Percentiles rank a stretch among this genome's conserved stretches.
Conservation (phyloP, 2,888 invertebrate species). For the Agonopterix heracliana region DNA sequence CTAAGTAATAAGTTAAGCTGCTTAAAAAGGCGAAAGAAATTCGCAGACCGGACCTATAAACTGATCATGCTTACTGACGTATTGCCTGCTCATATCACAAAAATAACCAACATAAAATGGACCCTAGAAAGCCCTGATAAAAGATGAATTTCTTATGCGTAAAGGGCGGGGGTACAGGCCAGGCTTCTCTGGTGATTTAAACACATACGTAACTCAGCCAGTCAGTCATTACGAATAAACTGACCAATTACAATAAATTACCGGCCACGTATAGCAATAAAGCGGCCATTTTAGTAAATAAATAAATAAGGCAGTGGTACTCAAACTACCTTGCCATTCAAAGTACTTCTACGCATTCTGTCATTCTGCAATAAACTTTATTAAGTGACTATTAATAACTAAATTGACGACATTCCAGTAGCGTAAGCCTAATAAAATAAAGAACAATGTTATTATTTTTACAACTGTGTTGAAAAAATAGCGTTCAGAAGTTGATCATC, state of each 20-base stretch:
- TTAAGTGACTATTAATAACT: too few relatives aligned
- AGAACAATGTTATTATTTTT: too few relatives aligned
- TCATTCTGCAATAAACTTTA: too few relatives aligned
- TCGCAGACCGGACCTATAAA: constrained; percentile 18
- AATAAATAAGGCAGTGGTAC: constrained; percentile 30
- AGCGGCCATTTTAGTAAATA: constrained; percentile 63
- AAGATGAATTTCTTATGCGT: constrained; percentile 4
- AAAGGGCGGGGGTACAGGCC: constrained; percentile 21
- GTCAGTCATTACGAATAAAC: constrained; percentile 48
- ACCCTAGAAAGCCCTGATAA: constrained; percentile 14
- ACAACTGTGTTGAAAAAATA: too few relatives aligned
- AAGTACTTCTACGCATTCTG: too few relatives aligned
- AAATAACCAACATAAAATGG: constrained; percentile 22
- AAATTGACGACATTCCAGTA: too few relatives aligned
- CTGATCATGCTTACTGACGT: constrained; percentile 18
- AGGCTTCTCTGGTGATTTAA: constrained; percentile 21
- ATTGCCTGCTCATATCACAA: constrained; percentile 35
- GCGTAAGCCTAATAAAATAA: too few relatives aligned
- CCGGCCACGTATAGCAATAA: constrained; percentile 46
- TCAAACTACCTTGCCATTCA: constrained; percentile 1
- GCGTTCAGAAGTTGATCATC: too few relatives aligned
- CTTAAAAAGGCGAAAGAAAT: constrained; percentile 17
- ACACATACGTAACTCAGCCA: constrained; percentile 31
- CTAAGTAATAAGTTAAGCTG: constrained; percentile 16
- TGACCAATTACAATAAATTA: constrained; percentile 69